A percentile compares a stretch with the other conserved stretches of the same genome.
Evolutionary conservation across 2,888 invertebrate species (phyloP).

Genomic region (Glyphotaelius pellucidus): DNA sequence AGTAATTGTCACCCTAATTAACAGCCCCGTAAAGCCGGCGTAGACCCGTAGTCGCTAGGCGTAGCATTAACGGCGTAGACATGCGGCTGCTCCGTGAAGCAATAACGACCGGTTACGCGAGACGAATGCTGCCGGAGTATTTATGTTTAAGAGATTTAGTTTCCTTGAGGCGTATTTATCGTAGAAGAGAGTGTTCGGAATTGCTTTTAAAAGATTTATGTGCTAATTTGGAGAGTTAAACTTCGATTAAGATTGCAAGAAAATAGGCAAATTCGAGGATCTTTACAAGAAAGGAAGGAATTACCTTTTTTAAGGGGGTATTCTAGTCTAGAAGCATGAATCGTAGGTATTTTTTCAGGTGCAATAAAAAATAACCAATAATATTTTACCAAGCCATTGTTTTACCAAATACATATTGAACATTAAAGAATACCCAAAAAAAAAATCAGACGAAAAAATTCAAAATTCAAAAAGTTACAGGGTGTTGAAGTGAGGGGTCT

Average conservation of each 20-base stretch:
- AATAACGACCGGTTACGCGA: not conserved
- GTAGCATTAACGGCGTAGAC: not conserved
- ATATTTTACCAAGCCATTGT: too few species aligned
- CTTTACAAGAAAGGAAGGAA: too few species aligned
- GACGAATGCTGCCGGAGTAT: not conserved
- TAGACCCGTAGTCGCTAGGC: not conserved
- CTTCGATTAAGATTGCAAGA: not conserved
- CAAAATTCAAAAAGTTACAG: too few species aligned
- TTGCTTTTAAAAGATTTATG: not conserved
- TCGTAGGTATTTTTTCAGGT: too few species aligned
- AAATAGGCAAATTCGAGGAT: not conserved
- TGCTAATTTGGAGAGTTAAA: not conserved
- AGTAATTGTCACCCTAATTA: slow-evolving; percentile 27
- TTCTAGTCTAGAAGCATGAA: too few species aligned
- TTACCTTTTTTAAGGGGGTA: too few species aligned
- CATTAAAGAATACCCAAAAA: too few species aligned
- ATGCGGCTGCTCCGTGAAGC: not conserved
- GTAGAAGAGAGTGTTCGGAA: not conserved
- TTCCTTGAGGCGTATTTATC: not conserved
- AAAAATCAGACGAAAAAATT: too few species aligned
- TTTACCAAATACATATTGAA: too few species aligned
- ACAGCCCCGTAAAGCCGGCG: not conserved
- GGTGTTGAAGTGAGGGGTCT: too few species aligned
- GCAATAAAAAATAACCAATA: too few species aligned
- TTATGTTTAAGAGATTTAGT: not conserved